phyloP scores from a whole-genome alignment of 2,113 vertebrate species.

The Ptilorrhoa leucosticta region DNA sequence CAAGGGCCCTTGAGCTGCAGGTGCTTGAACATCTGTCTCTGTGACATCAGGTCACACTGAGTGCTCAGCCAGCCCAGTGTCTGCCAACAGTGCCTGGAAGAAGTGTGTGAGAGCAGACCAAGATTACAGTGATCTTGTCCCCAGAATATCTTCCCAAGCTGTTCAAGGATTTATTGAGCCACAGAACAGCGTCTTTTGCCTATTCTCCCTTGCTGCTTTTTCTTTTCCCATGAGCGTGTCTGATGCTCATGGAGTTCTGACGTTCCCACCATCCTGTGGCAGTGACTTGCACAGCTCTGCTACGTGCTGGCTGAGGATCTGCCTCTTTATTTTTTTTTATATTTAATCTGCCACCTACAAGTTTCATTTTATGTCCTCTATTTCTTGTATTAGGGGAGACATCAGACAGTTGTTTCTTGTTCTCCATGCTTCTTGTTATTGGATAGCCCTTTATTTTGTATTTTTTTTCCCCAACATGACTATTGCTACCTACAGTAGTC shows the following conservation, averaged over 20 bases:
- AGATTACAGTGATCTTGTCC: not conserved
- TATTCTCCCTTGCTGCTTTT: not conserved
- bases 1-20: not conserved
- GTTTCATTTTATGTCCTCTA: conserved; percentile 16
- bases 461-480: not conserved
- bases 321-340: not conserved
- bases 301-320: not conserved
- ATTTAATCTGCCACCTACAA: conserved; percentile 30
- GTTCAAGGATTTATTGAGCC: not conserved
- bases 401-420: not conserved
- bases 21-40: not conserved
- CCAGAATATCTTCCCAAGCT: not conserved
- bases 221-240: not conserved
- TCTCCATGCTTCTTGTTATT: conserved; percentile 21
- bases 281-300: not conserved
- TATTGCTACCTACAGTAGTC: not conserved
- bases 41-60: not conserved
- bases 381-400: conserved; percentile 10
- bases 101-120: not conserved
- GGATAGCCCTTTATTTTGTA: not conserved
- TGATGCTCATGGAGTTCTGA: not conserved
- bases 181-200: not conserved
- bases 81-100: not conserved
- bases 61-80: not conserved
- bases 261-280: not conserved